Base-by-base conservation (phyloP, 1,140 invertebrate genomes). In the Muscidifurax raptorellus region DNA sequence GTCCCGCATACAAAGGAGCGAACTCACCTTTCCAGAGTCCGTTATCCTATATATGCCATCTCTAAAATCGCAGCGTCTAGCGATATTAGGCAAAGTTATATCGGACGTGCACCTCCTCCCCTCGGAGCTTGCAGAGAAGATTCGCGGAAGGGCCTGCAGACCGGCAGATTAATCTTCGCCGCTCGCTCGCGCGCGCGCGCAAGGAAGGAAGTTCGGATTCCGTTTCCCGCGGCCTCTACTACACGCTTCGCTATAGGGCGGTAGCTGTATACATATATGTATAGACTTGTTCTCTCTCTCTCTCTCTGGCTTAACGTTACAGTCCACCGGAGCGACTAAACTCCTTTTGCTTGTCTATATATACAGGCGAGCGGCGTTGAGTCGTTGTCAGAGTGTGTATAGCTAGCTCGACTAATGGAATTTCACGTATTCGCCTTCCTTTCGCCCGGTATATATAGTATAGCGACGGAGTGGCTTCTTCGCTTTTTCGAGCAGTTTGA, bases 301-400 rank as follows among this genome's bases (percentile, higher is more conserved):
- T 44, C 22, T 25, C 32, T 36, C 88, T 90, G 89, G 86, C 87
- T 91, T 87, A 89, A 91, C 52, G 91, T 92, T 93, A 92, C 90
- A 92, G 90, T 90, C 89, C 91, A 92, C 87, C 89, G 90, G 88
- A 93, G 91, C 91, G 90, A 83, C 89, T 92, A 91, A 93, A 92
- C 88, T 91, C 88, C 89, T 89, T 89, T 88, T 13, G 67, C 66
- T 30, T 59, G 18, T 59, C 5, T 52, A 12, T 52, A 22, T 40
- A 36, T 52, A 36, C 25, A 12, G n/a, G 32, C 3, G 30, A 22
- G 15, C 15, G 1, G 52, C 4, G 52, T n/a, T n/a, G 52, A 59
- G 52, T 59, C 52, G 52, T 28, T 44, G 69, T 67, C 85, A 30
- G 75, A 67, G 30, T 40, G 71, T 74, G n/a, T 75, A 59, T 18